Evolutionary conservation across 2,113 vertebrate genomes (phyloP).

Genomic region (Stigmatopora nigra): DNA sequence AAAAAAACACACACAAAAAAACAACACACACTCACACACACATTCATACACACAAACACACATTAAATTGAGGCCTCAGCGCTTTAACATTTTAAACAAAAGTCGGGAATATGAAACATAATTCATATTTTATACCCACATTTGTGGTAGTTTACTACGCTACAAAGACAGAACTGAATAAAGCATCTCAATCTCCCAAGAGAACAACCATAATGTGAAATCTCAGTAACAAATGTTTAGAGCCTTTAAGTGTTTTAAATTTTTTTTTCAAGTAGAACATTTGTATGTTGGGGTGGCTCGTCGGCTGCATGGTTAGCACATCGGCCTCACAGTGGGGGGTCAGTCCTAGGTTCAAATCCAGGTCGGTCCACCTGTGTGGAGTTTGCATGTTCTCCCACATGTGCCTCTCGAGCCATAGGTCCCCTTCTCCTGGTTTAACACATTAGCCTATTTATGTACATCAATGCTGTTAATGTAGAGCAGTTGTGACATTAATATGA

Average conservation of each 20-base stretch:
- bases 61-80: too few relatives aligned
- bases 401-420: too few relatives aligned
- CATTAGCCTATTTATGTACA: too few relatives aligned
- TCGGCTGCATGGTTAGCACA: neutral
- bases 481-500: neutral
- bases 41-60: too few relatives aligned
- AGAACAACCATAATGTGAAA: neutral
- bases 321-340: too few relatives aligned
- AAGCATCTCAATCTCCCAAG: neutral
- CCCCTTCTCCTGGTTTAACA: too few relatives aligned
- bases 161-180: neutral
- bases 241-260: too few relatives aligned
- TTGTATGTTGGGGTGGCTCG: too few relatives aligned
- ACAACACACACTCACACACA: neutral
- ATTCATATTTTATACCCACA: neutral
- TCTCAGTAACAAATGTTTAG: neutral
- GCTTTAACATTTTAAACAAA: neutral
- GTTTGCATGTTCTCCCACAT: too few relatives aligned
- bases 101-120: neutral
- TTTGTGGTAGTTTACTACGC: neutral
- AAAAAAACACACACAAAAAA: conserved; percentile 1
- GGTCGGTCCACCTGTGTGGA: too few relatives aligned
- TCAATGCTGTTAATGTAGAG: neutral
- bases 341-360: too few relatives aligned
- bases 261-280: neutral